Evolutionary conservation across 1,140 invertebrate genomes (phyloP).

Genomic region (Antheraea pernyi): DNA sequence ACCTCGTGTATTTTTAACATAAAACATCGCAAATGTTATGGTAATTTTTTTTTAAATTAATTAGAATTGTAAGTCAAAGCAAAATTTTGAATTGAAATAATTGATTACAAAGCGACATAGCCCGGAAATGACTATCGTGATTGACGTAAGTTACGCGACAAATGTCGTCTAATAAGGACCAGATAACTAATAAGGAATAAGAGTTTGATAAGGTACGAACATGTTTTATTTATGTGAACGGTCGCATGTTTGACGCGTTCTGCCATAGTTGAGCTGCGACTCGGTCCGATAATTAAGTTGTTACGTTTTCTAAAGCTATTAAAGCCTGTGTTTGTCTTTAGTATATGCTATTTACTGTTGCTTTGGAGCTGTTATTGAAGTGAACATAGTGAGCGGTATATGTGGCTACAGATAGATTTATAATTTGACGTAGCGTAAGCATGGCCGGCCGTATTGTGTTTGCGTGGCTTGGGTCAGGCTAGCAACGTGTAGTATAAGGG

Average conservation of each 20-base stretch:
- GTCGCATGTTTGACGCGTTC: conserved; percentile 7
- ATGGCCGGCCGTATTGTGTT: too few species aligned
- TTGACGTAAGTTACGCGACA: background rate
- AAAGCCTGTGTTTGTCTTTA: background rate
- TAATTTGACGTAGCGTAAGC: too few species aligned
- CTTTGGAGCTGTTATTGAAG: background rate
- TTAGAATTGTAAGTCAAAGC: background rate
- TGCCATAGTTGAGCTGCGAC: conserved; percentile 5
- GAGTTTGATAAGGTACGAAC: background rate
- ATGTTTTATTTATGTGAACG: conserved; percentile 10
- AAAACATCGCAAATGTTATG: too few species aligned
- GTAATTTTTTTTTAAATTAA: too few species aligned
- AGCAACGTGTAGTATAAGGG: too few species aligned
- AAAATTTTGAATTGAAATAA: conserved; percentile 1
- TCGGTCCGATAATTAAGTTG: conserved; percentile 9
- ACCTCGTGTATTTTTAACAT: too few species aligned
- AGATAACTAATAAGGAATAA: conserved; percentile 1
- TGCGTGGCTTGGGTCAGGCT: too few species aligned
- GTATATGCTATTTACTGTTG: background rate
- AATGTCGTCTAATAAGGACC: background rate
- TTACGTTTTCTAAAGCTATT: conserved; percentile 2
- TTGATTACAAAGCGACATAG: background rate
- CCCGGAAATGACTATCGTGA: background rate
- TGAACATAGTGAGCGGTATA: too few species aligned
- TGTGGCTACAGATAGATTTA: too few species aligned